Base-by-base conservation (phyloP, 2,113 vertebrate genomes). In the Poecile atricapillus region DNA sequence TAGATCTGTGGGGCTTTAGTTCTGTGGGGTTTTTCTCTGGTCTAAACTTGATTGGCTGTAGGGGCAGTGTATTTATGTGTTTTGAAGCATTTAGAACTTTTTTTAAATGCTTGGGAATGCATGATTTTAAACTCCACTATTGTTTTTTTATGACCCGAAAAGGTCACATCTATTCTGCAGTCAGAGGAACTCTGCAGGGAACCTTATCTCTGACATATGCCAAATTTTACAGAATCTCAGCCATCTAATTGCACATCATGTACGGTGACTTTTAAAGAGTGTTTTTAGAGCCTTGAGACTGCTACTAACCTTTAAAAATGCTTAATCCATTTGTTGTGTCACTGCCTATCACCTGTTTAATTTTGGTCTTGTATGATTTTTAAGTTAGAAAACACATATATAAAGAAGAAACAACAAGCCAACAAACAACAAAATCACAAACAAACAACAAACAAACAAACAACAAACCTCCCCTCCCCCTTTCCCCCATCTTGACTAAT, bases 251-350 rank as follows among this genome's bases (percentile, higher is more conserved):
- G 75, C 69, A 77, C 46, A 80, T 89, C 87, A 83, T 63, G 69
- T 84, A 97, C 50, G 15, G 37, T 85, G 93, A 95, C 79, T 97
- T 97, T 95, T 87, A 86, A 79, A 83, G 47, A 90, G 17, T 74
- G 74, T 87, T 93, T 94, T 96, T 70, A 80, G 62, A 46, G 50
- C 62, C 68, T 62, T 1, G 0, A 83, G 89, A 89, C 49, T 91
- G 64, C 56, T 73, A 63, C 76, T 96, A 97, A 95, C 94, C 94
- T 97, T 96, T 96, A 63, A 84, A 94, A 94, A 84, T 83, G 30
- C 30, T 96, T 41, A 68, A 65, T 83, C 73, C 13, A 63, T 81
- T 95, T 90, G 56, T 76, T 74, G 58, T 88, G 65, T 58, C 41
- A 78, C 33, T 46, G 87, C 14, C 24, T 74, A 15, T 87, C 41